Percentiles rank a stretch among this genome's conserved stretches.
Conservation (phyloP, 2,888 invertebrate species). For the Folsomia candida region DNA sequence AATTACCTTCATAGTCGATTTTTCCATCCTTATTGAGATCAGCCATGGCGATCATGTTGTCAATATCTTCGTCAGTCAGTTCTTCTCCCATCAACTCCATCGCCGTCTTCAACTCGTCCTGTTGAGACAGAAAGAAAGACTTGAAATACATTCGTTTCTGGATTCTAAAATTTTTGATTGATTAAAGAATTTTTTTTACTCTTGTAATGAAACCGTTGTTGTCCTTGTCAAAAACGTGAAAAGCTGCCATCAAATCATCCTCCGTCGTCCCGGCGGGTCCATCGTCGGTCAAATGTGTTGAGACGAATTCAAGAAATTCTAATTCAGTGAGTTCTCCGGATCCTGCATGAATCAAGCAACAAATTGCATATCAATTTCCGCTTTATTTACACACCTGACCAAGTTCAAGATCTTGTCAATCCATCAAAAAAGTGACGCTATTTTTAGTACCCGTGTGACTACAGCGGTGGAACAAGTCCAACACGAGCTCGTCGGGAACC, state of each 20-base stretch:
- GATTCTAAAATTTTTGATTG: too few relatives aligned
- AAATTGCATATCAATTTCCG: too few relatives aligned
- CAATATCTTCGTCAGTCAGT: conserved; percentile 71
- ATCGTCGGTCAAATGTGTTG: not conserved
- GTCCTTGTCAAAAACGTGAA: conserved; percentile 85
- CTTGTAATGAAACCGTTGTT: conserved; percentile 81
- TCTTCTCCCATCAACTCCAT: conserved; percentile 79
- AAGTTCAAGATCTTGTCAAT: too few relatives aligned
- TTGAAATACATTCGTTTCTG: too few relatives aligned
- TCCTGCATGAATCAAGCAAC: too few relatives aligned
- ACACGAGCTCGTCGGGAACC: conserved; percentile 70
- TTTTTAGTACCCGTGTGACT: not conserved
- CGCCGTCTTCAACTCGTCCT: conserved; percentile 73
- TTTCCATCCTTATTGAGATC: conserved; percentile 76
- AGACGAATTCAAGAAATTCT: conserved; percentile 21
- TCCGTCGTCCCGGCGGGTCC: not conserved
- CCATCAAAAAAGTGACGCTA: too few relatives aligned
- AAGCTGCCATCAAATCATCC: conserved; percentile 79
- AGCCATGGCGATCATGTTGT: conserved; percentile 70
- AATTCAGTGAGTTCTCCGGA: conserved; percentile 27
- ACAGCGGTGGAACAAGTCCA: conserved; percentile 62
- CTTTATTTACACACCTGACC: too few relatives aligned
- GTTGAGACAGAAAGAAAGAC: conserved; percentile 45
- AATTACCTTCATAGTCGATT: conserved; percentile 82
- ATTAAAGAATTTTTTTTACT: conserved; percentile 41